phyloP scores from a whole-genome alignment of 2,113 vertebrate genomes.

The Tachycineta bicolor region DNA sequence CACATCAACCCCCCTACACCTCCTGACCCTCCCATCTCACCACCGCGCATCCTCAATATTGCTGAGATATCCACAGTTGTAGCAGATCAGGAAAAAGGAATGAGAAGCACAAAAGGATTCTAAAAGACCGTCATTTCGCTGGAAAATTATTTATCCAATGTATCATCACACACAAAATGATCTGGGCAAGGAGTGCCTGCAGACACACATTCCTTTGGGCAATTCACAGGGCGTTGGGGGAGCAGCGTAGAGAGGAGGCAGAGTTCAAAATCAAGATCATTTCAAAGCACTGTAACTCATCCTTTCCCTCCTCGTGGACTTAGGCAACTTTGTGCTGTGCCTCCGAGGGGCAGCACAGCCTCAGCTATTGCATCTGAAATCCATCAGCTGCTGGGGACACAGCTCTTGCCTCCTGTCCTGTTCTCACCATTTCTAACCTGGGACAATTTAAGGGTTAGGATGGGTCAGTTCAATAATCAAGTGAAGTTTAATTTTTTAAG shows the following conservation, averaged over 20 bases:
- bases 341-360: slow-evolving; percentile 36
- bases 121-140: background rate
- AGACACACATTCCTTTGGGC: background rate
- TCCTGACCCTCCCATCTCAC: background rate
- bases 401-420: background rate
- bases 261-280: background rate
- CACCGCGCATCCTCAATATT: accelerated
- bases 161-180: background rate
- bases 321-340: background rate
- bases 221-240: background rate
- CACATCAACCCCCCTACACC: background rate
- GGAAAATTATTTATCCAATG: background rate
- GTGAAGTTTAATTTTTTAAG: slow-evolving; percentile 25
- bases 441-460: background rate
- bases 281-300: background rate
- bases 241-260: background rate
- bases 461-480: background rate
- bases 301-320: background rate
- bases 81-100: background rate
- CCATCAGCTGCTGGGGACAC: background rate
- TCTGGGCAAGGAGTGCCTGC: background rate
- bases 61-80: background rate
- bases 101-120: background rate
- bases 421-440: background rate
- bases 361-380: background rate